phyloP scores from a whole-genome alignment of 92 coral and sea anemone genomes.

The Meandrina meandrites region DNA sequence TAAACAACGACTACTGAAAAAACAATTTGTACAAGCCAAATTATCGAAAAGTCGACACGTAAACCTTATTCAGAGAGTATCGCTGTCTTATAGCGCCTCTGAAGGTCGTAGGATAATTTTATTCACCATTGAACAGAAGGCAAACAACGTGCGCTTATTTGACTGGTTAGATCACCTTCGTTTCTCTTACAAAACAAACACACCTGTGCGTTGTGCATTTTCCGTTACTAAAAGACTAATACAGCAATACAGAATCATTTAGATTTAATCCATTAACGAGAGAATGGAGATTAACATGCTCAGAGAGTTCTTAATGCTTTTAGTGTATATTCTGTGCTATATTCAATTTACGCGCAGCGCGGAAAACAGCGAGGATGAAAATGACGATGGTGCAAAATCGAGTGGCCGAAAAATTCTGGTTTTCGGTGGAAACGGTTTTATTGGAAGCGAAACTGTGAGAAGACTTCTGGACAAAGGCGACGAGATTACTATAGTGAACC shows the following conservation, averaged over 20 bases:
- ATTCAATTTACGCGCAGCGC: neutral
- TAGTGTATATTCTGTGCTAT: neutral
- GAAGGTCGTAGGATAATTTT: neutral
- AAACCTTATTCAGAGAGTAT: neutral
- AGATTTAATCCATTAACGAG: neutral
- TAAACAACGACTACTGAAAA: neutral
- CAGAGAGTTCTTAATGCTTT: neutral
- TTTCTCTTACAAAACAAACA: constrained; percentile 3
- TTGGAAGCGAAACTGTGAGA: constrained; percentile 85
- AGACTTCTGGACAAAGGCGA: constrained; percentile 72
- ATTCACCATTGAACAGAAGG: neutral
- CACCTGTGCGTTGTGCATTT: constrained; percentile 20
- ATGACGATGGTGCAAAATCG: constrained; percentile 2
- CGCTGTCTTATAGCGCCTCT: neutral
- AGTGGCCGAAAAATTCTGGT: constrained; percentile 71
- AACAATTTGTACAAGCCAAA: neutral
- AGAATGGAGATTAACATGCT: constrained; percentile 18
- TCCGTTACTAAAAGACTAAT: neutral
- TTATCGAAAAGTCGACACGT: constrained; percentile 16
- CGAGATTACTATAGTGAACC: constrained; percentile 82
- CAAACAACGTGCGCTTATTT: constrained; percentile 34
- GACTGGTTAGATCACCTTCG: constrained; percentile 8
- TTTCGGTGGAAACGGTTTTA: constrained; percentile 97
- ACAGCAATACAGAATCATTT: neutral
- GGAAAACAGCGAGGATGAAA: neutral